Percentiles rank a stretch among this genome's conserved stretches.
Conservation (phyloP, 2,797 vertebrate genomes). For the Calcarius lapponicus region DNA sequence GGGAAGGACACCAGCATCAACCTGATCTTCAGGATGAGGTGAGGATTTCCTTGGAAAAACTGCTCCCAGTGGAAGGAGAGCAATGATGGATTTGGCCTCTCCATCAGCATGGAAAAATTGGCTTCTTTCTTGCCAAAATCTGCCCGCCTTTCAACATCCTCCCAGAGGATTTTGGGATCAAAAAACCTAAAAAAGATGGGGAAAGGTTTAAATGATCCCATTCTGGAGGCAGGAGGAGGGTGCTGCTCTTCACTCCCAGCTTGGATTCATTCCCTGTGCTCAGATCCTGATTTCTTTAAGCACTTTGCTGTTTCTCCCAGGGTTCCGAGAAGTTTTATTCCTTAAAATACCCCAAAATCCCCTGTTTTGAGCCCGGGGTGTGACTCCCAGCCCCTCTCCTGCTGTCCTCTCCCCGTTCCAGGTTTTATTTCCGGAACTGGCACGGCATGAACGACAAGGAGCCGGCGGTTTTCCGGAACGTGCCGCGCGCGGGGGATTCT, state of each 20-base stretch:
- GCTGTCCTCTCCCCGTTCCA: neutral
- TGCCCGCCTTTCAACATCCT: neutral
- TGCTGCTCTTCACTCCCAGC: neutral
- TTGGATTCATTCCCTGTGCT: neutral
- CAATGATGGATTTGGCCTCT: neutral
- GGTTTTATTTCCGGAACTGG: neutral
- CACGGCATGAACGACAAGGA: neutral
- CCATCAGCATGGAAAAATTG: neutral
- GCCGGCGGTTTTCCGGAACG: neutral
- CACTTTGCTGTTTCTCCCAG: neutral
- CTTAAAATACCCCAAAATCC: neutral
- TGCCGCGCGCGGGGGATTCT: neutral
- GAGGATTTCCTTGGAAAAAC: neutral
- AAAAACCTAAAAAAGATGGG: neutral
- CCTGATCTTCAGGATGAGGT: conserved; percentile 89
- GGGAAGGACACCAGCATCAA: conserved; percentile 64
- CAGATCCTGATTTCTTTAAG: neutral
- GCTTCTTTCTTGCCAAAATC: neutral
- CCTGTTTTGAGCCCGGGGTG: neutral
- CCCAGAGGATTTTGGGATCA: neutral
- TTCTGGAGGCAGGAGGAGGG: neutral
- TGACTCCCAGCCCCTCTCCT: neutral
- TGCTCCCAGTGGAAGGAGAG: neutral
- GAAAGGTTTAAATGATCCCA: neutral
- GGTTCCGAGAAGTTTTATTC: neutral